Conservation (phyloP, 1,140 invertebrate genomes). For the Papilio glaucus region DNA sequence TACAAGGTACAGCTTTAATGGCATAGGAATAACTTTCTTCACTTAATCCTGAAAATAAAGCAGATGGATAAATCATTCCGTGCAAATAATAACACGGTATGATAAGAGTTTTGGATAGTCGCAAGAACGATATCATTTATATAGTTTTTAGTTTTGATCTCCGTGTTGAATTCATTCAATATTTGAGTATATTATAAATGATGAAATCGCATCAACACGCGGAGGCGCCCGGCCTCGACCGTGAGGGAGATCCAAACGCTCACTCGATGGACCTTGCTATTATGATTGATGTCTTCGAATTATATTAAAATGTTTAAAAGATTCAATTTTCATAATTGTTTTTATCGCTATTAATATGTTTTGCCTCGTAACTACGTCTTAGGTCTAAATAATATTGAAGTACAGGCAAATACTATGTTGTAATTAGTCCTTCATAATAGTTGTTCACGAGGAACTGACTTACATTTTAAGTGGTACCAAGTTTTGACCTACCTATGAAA, state of each 20-base stretch:
- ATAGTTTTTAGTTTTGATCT: not conserved
- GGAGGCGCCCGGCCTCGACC: not conserved
- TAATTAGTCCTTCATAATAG: not conserved
- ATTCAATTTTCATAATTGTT: slow-evolving; percentile 4
- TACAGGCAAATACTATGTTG: not conserved
- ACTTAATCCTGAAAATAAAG: too few relatives aligned
- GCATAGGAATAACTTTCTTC: too few relatives aligned
- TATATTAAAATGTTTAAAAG: slow-evolving; percentile 12
- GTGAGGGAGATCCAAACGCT: slow-evolving; percentile 1
- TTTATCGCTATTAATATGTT: not conserved
- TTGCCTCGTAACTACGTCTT: not conserved
- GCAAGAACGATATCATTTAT: not conserved
- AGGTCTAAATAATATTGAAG: not conserved
- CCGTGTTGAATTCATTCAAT: not conserved
- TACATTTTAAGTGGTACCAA: too few relatives aligned
- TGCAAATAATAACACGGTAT: too few relatives aligned
- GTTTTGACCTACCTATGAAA: too few relatives aligned
- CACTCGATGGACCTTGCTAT: slow-evolving; percentile 13
- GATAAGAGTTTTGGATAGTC: not conserved
- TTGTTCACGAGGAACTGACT: too few relatives aligned
- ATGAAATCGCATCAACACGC: slow-evolving; percentile 6
- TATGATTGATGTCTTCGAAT: slow-evolving; percentile 17
- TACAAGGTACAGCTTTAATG: too few relatives aligned
- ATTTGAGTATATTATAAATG: slow-evolving; percentile 18
- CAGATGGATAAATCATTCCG: too few relatives aligned